phyloP scores from a whole-genome alignment of 2,888 invertebrate genomes.

The Pemphredon lugubris region DNA sequence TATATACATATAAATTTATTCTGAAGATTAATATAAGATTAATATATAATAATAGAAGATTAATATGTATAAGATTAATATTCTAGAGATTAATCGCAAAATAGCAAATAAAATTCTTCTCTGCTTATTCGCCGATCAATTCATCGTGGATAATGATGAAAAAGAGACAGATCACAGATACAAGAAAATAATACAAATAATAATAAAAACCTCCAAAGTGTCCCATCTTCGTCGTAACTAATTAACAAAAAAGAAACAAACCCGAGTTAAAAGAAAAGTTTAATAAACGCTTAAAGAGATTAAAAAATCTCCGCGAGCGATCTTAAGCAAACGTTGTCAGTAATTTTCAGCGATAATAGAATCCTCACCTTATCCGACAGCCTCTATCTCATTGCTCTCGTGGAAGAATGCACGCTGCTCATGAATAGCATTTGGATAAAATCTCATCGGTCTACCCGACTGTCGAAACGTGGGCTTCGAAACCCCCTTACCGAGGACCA shows the following conservation, averaged over 20 bases:
- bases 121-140: no score
- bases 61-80: no score
- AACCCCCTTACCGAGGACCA: constrained; percentile 41
- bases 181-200: neutral
- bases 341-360: constrained; percentile 69
- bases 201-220: no score
- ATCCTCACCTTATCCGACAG: constrained; percentile 62
- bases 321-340: constrained; percentile 13
- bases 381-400: constrained; percentile 46
- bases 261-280: neutral
- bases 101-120: no score
- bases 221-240: no score
- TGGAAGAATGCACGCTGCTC: constrained; percentile 56
- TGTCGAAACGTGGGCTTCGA: constrained; percentile 55
- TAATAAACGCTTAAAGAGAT: neutral
- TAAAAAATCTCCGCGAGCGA: neutral
- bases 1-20: no score
- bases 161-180: no score
- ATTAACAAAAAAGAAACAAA: neutral
- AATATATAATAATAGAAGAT: neutral
- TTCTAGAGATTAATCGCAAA: no score
- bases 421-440: constrained; percentile 78
- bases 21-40: neutral
- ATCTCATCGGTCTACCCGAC: constrained; percentile 72
- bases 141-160: no score